Base-by-base conservation (phyloP, 2,113 vertebrate species). In the Turnix velox region DNA sequence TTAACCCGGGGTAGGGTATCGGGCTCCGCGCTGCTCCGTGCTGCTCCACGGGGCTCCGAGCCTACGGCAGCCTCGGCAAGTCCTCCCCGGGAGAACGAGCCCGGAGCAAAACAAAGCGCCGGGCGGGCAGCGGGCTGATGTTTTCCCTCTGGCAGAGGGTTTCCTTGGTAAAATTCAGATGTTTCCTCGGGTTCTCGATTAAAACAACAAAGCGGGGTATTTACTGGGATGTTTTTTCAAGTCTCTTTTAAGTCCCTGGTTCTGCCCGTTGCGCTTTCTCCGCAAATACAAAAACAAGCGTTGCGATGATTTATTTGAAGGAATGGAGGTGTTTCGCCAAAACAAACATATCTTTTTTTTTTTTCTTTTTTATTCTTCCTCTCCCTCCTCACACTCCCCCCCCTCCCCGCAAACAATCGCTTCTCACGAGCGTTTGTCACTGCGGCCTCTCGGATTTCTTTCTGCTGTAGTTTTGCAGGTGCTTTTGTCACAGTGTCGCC, bases 131-230 rank as follows among this genome's bases (percentile, higher is more conserved):
- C 57, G 23, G 49, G 90, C 40, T 83, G 10, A 91, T 96, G 92
- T 97, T 96, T 96, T 94, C 79, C 77, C 94, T 90, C 13, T 25
- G 80, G 49, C 45, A 14, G 73, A 92, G 88, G 73, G 94, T 95
- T 97, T 96, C 93, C 93, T 94, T 94, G 93, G 95, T 96, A 93
- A 92, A 96, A 96, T 83, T 97, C 96, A 97, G 96, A 96, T 96
- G 95, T 97, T 97, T 97, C 96, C 95, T 94, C 86, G 95, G 93
- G 90, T 94, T 94, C 88, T 85, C 73, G 96, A 96, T 94, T 95
- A 85, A 84, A 96, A 96, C 87, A 95, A 96, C 97, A 96, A 95
- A 61, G 92, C 51, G 74, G 84, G 73, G 84, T 95, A 91, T 95
- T 96, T 93, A 93, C 86, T 81, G 78, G 97, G 96, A 96, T 97